Conservation (phyloP, 2,888 invertebrate species). For the Buathra laborator region DNA sequence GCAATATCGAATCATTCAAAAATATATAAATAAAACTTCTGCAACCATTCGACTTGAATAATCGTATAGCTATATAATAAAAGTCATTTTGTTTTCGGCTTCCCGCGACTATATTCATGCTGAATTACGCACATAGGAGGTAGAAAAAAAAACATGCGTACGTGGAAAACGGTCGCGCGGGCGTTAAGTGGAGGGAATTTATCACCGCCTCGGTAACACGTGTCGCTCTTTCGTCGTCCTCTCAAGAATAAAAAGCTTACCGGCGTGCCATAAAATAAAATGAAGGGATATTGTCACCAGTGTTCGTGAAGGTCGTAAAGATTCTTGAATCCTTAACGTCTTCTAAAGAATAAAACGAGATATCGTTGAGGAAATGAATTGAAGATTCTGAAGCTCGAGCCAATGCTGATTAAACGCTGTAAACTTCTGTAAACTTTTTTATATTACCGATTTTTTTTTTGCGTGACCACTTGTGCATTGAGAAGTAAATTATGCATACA, state of each 20-base stretch:
- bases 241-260: conserved; percentile 1
- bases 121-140: conserved; percentile 17
- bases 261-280: conserved; percentile 6
- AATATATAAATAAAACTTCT: not conserved
- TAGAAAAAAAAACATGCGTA: conserved; percentile 14
- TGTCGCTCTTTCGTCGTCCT: conserved; percentile 7
- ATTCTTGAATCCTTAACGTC: not conserved
- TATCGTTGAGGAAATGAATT: not conserved
- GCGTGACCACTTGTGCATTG: not conserved
- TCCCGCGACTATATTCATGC: conserved; percentile 38
- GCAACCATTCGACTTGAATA: conserved; percentile 33
- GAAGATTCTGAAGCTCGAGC: not conserved
- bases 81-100: conserved; percentile 29
- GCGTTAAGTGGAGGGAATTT: conserved; percentile 29
- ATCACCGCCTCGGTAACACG: not conserved
- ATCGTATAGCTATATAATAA: conserved; percentile 18
- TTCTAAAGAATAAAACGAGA: not conserved
- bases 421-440: not conserved
- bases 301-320: not conserved
- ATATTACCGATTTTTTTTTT: not conserved
- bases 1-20: conserved; percentile 47
- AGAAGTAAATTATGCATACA: not conserved
- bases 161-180: not conserved
- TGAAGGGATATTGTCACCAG: conserved; percentile 8
- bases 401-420: not conserved